Percentiles rank a stretch among this genome's conserved stretches.
Conservation (phyloP, 1,140 invertebrate species). For the Oscheius sp. region DNA sequence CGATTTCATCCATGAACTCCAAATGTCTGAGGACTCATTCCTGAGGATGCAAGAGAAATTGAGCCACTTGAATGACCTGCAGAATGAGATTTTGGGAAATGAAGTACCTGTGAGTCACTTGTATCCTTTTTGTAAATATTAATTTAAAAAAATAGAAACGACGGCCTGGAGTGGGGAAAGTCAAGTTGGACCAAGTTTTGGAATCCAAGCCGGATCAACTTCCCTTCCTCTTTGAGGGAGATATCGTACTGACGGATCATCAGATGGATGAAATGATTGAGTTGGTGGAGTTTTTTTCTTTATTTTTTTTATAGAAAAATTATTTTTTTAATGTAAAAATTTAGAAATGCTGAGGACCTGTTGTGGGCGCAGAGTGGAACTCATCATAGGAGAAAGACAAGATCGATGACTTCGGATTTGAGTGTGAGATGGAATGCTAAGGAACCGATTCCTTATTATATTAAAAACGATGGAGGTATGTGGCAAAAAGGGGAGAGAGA, state of each 20-base stretch:
- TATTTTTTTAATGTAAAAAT: background rate
- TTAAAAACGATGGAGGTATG: slow-evolving; percentile 23
- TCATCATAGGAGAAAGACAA: background rate
- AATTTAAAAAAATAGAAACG: background rate
- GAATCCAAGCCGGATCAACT: slow-evolving; percentile 2
- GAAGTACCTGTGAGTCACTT: background rate
- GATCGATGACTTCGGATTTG: slow-evolving; percentile 27
- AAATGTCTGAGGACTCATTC: background rate
- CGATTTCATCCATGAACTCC: background rate
- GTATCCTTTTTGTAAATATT: background rate
- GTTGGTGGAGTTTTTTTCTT: no score
- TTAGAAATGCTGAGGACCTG: background rate
- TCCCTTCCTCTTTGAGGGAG: slow-evolving; percentile 30
- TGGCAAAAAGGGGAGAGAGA: background rate
- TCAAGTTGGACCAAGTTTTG: background rate
- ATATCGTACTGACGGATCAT: slow-evolving; percentile 18
- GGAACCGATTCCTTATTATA: slow-evolving; percentile 31
- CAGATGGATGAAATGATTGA: slow-evolving; percentile 5
- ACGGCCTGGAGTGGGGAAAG: background rate
- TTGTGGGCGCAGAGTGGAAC: background rate
- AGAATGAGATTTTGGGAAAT: background rate
- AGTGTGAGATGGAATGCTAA: slow-evolving; percentile 20
- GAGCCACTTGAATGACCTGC: background rate
- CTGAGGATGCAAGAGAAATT: background rate
- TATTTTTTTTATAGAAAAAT: no score